Evolutionary conservation across 2,113 vertebrate species (phyloP), one percentile per base, ranked within the genome.

Genomic region (Seriola aureovittata): DNA sequence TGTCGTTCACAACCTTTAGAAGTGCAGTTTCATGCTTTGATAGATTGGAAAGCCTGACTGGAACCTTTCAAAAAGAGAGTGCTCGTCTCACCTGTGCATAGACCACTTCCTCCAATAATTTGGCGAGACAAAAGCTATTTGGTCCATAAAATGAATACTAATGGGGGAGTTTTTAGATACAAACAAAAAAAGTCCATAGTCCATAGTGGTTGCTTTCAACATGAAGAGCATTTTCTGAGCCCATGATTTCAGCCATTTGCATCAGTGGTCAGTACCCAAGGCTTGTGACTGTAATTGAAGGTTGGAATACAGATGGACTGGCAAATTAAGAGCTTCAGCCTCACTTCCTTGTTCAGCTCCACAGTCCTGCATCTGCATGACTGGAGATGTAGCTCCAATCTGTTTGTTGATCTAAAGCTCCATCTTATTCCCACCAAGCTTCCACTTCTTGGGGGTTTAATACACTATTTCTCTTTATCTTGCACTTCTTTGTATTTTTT

Each of bases 291-390:
- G 1, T 85, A 82, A 84, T 68, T 66, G 34, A 69, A 16, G 80
- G 55, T 48, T 84, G 25, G 23, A 71, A n/a, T 19, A 25, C 46
- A 64, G 57, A 71, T 75, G 42, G 62, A 70, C n/a, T 65, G 29
- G 25, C 81, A 85, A 88, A 85, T 90, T 75, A 78, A 70, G 34
- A 73, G 82, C 38, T 69, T 73, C 32, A 58, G 66, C 34, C 36
- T 60, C 14, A 73, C 34, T 29, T 63, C 55, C 46, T 79, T 54
- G 32, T 78, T 74, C 59, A 34, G 65, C 64, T 62, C 1, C 10
- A 70, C 55, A 71, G 67, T 59, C 32, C 14, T 65, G 72, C 55
- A 42, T 86, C 54, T 72, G 80, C 77, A 69, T 71, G 34, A 71
- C 34, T 73, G 69, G 34, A 78, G 73, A 23, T 48, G 65, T 36